Evolutionary conservation across 2,113 vertebrate genomes (phyloP).

Genomic region (Cricetomys ansorgei): DNA sequence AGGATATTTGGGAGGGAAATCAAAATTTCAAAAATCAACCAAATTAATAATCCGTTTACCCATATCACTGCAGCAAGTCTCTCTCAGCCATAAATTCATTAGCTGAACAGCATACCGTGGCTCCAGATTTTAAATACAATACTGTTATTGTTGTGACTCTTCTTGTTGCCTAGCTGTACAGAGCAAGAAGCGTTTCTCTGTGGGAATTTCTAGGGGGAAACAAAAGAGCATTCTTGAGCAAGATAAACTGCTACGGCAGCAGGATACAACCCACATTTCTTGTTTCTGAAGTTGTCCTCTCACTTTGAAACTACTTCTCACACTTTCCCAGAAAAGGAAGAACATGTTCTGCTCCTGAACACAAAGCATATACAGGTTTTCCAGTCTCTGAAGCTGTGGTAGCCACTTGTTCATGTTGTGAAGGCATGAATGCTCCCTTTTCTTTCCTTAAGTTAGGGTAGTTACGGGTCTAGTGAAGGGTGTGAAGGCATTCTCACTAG

Average conservation of each 20-base stretch:
- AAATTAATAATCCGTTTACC: background rate
- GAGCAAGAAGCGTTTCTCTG: background rate
- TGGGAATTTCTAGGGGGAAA: background rate
- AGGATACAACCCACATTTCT: background rate
- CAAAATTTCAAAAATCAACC: background rate
- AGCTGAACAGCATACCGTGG: background rate
- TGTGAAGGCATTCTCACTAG: background rate
- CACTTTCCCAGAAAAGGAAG: slow-evolving; percentile 37
- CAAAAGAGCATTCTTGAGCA: background rate
- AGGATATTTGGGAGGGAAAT: background rate
- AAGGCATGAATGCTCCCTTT: background rate
- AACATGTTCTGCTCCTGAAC: background rate
- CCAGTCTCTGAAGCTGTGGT: background rate
- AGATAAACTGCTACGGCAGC: background rate
- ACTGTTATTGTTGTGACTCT: background rate
- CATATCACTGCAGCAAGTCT: background rate
- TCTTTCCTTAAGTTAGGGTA: slow-evolving; percentile 6
- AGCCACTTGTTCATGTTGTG: background rate
- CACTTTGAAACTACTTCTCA: background rate
- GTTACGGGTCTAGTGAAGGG: background rate
- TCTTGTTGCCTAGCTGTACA: background rate
- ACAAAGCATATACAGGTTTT: background rate
- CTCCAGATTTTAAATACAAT: background rate
- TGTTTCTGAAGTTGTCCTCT: background rate
- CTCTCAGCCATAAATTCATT: background rate